Evolutionary conservation across 2,113 vertebrate species (phyloP), one percentile per base, ranked within the genome.

Genomic region (Burhinus bistriatus): DNA sequence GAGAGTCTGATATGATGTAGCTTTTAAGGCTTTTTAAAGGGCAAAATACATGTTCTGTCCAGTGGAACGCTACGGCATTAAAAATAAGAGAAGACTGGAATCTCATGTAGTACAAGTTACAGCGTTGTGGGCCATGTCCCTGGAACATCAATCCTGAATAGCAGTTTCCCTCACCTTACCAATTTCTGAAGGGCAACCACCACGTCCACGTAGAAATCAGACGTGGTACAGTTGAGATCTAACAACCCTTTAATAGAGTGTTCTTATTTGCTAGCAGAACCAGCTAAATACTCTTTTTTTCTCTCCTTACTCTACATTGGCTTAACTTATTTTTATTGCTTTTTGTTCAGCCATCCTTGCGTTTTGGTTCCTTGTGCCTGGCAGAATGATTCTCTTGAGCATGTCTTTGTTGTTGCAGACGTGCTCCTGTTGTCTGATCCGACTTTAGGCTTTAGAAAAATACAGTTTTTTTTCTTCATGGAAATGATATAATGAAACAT

Each of bases 391-490:
- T 80, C 36, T 26, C 40, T 34, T 30, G 21, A 69, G 58, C 18
- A 0, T 10, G 5, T 54, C 80, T 88, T 45, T 55, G 40, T 17
- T 61, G 52, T 40, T 80, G 75, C 36, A 65, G 62, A 7, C 1
- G 0, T 23, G 57, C 61, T 72, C 20, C 66, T 77, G n/a, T 57
- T 62, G 18, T 26, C 30, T 89, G 40, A 66, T 73, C 42, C 0
- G 0, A 9, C 57, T 55, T 49, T 1, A 73, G 42, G 17, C 13
- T 83, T 75, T 58, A 36, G 21, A 82, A 83, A 30, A 36, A 10
- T 1, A 6, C 8, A 8, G 44, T 11, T 49, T 0, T 18, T 18
- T 70, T n/a, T 44, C 21, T 66, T 32, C 9, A 2, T 57, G 51
- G n/a, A 69, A 85, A 44, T 15, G 22, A 30, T 20, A 12, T 11